Percentiles rank a stretch among this genome's conserved stretches.
phyloP scores from a whole-genome alignment of 1,140 invertebrate species.

The Caenorhabditis tropicalis region DNA sequence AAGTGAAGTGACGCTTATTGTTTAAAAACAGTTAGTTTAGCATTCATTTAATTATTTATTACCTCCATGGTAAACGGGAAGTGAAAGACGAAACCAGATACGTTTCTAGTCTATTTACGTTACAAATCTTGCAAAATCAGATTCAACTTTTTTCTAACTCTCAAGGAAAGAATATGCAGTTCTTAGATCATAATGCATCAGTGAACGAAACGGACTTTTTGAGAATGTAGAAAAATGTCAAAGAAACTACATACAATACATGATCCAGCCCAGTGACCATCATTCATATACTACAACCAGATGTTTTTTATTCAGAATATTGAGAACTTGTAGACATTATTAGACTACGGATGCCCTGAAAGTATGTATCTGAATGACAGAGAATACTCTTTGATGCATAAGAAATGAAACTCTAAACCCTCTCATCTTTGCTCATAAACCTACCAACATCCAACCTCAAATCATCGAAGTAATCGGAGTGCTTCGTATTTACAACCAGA shows the following conservation, averaged over 20 bases:
- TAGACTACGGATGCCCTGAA: neutral
- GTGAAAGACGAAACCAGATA: constrained; percentile 3
- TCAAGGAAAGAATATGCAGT: too few relatives aligned
- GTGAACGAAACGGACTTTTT: too few relatives aligned
- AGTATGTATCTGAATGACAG: neutral
- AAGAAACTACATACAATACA: too few relatives aligned
- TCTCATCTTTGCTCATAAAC: constrained; percentile 24
- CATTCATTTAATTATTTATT: neutral
- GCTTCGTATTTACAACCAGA: neutral
- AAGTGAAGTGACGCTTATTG: neutral
- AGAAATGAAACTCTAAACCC: constrained; percentile 31
- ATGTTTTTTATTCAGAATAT: too few relatives aligned
- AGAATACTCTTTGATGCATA: constrained; percentile 43
- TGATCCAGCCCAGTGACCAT: too few relatives aligned
- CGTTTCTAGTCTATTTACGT: neutral
- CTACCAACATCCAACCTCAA: neutral
- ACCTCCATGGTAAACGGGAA: neutral
- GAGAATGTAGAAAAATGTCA: too few relatives aligned
- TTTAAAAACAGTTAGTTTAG: neutral
- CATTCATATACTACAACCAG: too few relatives aligned
- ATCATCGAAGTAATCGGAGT: constrained; percentile 16
- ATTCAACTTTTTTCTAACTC: too few relatives aligned
- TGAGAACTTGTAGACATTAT: neutral
- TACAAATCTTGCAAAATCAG: too few relatives aligned
- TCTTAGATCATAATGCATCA: too few relatives aligned